Evolutionary conservation across 2,797 vertebrate genomes (phyloP).

Genomic region (Lagocephalus sceleratus): DNA sequence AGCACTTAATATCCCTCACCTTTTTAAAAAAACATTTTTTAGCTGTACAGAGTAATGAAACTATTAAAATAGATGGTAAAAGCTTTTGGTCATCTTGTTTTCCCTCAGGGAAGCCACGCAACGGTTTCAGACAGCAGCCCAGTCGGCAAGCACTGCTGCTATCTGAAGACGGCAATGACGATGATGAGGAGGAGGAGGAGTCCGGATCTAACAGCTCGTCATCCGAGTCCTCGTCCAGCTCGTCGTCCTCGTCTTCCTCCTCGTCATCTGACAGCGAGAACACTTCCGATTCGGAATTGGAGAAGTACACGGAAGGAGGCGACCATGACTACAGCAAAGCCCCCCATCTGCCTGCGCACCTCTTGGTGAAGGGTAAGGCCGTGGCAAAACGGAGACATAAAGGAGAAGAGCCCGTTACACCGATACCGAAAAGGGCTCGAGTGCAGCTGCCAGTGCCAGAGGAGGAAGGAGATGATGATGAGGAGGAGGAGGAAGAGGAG

Average conservation of each 20-base stretch:
- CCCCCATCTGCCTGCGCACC: slow-evolving; percentile 69
- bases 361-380: slow-evolving; percentile 51
- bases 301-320: slow-evolving; percentile 89
- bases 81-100: slow-evolving; percentile 16
- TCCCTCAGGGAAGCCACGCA: slow-evolving; percentile 72
- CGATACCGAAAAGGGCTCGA: slow-evolving; percentile 61
- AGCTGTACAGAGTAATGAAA: too few relatives aligned
- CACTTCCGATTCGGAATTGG: slow-evolving; percentile 82
- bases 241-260: slow-evolving; percentile 76
- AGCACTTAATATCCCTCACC: neutral
- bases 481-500: slow-evolving; percentile 60
- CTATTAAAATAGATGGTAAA: too few relatives aligned
- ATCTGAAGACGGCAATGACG: slow-evolving; percentile 55
- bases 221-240: slow-evolving; percentile 68
- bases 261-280: slow-evolving; percentile 83
- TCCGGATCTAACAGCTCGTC: slow-evolving; percentile 75
- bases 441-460: slow-evolving; percentile 57
- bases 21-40: too few relatives aligned
- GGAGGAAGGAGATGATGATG: slow-evolving; percentile 45
- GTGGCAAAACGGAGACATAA: slow-evolving; percentile 52
- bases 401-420: slow-evolving; percentile 38
- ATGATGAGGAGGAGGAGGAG: slow-evolving; percentile 55
- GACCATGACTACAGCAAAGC: slow-evolving; percentile 98
- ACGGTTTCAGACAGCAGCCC: slow-evolving; percentile 76
- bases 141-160: slow-evolving; percentile 32